These are phyloP conservation scores for Merodon equestris DNA, from an alignment of 2,888 invertebrate species.

Conservation along the genomic window DNA sequence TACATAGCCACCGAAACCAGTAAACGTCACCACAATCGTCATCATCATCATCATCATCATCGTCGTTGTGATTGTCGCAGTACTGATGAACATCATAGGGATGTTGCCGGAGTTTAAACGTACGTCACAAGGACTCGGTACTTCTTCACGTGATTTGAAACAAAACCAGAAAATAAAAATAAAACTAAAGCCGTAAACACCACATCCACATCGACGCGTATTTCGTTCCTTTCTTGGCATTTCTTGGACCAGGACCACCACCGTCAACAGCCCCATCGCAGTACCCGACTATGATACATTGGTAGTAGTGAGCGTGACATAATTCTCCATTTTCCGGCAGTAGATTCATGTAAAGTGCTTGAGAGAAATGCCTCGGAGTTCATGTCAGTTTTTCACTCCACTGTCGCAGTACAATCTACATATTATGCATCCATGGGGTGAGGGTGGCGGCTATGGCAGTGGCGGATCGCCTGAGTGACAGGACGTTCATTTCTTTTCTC, in stretches of 20 bases:
- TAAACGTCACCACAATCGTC: conserved; percentile 17
- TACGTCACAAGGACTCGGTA: conserved; percentile 16
- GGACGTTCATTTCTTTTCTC: neutral
- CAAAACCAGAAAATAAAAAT: conserved; percentile 19
- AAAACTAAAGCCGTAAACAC: conserved; percentile 23
- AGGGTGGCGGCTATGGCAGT: neutral
- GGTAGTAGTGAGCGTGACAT: conserved; percentile 41
- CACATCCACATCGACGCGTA: conserved; percentile 16
- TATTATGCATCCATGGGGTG: neutral
- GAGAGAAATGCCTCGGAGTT: conserved; percentile 41
- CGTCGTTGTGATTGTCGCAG: conserved; percentile 21
- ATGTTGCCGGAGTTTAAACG: conserved; percentile 34
- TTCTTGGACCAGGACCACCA: conserved; percentile 32
- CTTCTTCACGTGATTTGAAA: conserved; percentile 37
- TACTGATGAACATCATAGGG: conserved; percentile 35
- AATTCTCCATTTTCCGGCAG: conserved; percentile 42
- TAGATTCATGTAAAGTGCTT: conserved; percentile 8
- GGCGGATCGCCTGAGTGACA: conserved; percentile 36
- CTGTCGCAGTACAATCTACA: neutral
- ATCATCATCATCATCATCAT: conserved; percentile 33
- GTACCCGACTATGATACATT: neutral
- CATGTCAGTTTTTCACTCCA: conserved; percentile 27
- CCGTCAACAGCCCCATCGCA: neutral
- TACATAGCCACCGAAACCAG: conserved; percentile 19
- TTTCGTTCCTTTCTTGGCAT: conserved; percentile 7